Conservation (phyloP, 2,888 invertebrate genomes). For the Rhagophthalmus giganteus region DNA sequence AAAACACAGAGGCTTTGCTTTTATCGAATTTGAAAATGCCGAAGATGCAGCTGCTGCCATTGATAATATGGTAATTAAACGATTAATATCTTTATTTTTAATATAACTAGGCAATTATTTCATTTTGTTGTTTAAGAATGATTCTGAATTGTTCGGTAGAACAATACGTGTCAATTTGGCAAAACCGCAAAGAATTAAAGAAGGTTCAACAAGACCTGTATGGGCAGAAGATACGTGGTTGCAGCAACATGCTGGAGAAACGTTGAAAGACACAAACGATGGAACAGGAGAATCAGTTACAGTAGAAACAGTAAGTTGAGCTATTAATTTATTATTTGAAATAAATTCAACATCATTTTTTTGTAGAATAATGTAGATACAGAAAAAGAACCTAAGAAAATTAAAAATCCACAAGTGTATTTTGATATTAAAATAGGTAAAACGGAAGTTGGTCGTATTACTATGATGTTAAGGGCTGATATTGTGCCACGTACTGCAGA, state of each 20-base stretch:
- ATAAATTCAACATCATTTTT: constrained; percentile 1
- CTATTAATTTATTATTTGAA: too few relatives aligned
- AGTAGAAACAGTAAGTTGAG: too few relatives aligned
- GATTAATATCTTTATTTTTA: constrained; percentile 27
- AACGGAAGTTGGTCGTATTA: constrained; percentile 83
- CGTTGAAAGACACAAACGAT: constrained; percentile 61
- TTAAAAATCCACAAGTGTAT: constrained; percentile 88
- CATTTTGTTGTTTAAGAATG: constrained; percentile 89
- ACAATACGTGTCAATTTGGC: constrained; percentile 96
- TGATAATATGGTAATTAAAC: constrained; percentile 98
- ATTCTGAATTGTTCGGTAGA: constrained; percentile 94
- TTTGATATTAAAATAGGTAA: constrained; percentile 93
- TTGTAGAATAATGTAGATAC: constrained; percentile 28
- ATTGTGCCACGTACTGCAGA: constrained; percentile 94
- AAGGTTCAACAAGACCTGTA: constrained; percentile 91
- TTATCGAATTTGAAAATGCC: constrained; percentile 95
- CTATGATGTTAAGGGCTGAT: constrained; percentile 89
- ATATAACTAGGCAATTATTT: too few relatives aligned
- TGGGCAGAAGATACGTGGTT: constrained; percentile 99
- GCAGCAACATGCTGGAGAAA: constrained; percentile 95
- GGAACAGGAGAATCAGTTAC: constrained; percentile 47
- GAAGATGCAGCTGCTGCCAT: constrained; percentile 99
- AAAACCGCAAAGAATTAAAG: constrained; percentile 94
- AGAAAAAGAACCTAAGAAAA: constrained; percentile 53
- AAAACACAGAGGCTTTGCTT: constrained; percentile 97